Conservation (phyloP, 2,113 vertebrate genomes). For the Rhinoptilus africanus region DNA sequence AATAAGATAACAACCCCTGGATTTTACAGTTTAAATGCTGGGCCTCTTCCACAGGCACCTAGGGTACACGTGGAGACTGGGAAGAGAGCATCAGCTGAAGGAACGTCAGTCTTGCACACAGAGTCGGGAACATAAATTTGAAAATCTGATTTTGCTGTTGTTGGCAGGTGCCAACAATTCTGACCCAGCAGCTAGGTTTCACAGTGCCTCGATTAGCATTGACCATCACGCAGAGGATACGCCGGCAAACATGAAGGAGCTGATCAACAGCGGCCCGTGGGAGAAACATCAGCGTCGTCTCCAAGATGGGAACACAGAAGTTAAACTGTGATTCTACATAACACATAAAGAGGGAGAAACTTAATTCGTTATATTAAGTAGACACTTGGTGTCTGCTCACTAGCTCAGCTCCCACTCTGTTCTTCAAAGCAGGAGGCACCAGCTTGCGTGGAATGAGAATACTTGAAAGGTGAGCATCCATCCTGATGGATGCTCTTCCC, state of each 20-base stretch:
- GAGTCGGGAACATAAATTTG: background rate
- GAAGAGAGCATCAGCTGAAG: background rate
- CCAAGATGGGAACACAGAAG: background rate
- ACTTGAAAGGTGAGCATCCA: background rate
- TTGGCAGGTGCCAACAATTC: background rate
- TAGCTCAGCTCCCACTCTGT: background rate
- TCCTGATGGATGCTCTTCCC: background rate
- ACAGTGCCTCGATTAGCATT: background rate
- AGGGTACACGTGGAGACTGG: background rate
- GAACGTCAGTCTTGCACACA: background rate
- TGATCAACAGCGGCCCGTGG: background rate
- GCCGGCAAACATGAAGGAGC: background rate
- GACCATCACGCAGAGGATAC: background rate
- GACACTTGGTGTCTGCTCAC: background rate
- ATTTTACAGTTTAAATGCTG: background rate
- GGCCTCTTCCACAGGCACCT: background rate
- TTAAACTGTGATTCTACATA: background rate
- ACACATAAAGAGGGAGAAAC: background rate
- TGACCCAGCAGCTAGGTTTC: background rate
- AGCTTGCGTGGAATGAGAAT: background rate
- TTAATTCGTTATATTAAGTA: background rate
- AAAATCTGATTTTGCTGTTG: background rate
- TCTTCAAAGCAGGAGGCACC: background rate
- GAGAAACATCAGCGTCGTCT: background rate
- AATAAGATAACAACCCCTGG: constrained; percentile 3